phyloP scores from a whole-genome alignment of 2,113 vertebrate species.

The Microtus montanus region DNA sequence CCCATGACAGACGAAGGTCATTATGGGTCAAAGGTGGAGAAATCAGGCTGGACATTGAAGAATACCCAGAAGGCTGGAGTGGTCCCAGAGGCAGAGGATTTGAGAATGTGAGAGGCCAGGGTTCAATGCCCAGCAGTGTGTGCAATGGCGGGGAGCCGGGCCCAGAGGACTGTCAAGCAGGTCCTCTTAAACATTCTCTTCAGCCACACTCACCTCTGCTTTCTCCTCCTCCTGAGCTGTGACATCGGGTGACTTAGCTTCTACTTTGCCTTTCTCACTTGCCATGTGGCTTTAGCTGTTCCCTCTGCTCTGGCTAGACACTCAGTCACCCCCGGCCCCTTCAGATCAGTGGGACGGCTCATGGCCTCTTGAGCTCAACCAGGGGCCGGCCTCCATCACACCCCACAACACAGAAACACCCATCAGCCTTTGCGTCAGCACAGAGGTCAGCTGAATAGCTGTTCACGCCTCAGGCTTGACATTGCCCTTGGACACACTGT shows the following conservation, averaged over 20 bases:
- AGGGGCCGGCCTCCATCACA: not conserved
- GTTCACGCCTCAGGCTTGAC: not conserved
- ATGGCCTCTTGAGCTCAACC: not conserved
- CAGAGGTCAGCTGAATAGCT: not conserved
- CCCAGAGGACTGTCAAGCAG: not conserved
- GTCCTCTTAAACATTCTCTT: too few relatives aligned
- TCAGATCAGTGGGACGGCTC: not conserved
- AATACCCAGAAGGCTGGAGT: not conserved
- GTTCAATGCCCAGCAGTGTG: too few relatives aligned
- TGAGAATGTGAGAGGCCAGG: too few relatives aligned
- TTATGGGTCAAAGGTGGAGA: not conserved
- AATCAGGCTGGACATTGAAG: not conserved
- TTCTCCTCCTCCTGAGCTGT: not conserved
- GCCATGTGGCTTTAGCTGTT: not conserved
- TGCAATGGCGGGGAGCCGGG: fast-evolving
- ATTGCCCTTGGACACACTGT: not conserved
- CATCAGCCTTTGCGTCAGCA: not conserved
- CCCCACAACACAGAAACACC: not conserved
- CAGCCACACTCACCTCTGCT: too few relatives aligned
- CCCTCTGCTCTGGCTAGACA: not conserved
- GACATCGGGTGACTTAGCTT: not conserved
- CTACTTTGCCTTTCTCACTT: not conserved
- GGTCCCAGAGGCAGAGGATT: not conserved
- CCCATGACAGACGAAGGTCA: not conserved
- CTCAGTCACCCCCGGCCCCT: too few relatives aligned